phyloP scores from a whole-genome alignment of 35 echinoderm and acorn worm genomes.

The Acanthaster planci region DNA sequence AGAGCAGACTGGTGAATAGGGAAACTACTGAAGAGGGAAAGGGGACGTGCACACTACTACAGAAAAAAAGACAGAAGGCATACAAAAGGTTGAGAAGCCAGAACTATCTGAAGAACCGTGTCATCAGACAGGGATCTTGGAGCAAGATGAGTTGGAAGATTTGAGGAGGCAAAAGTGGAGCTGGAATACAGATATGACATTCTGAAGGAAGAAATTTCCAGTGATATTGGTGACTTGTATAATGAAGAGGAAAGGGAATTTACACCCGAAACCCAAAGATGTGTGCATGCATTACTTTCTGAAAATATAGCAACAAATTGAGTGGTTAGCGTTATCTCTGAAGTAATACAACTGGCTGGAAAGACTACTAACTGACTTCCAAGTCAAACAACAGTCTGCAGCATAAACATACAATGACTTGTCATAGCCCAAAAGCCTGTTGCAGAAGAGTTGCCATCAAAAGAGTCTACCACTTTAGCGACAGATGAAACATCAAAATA shows the following conservation, averaged over 20 bases:
- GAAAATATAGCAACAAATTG: slow-evolving; percentile 40
- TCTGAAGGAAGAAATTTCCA: background rate
- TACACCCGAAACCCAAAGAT: background rate
- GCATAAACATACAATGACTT: slow-evolving; percentile 26
- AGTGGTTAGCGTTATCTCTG: slow-evolving; percentile 36
- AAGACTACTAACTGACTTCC: slow-evolving; percentile 33
- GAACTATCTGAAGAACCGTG: no score
- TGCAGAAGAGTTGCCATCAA: slow-evolving; percentile 25
- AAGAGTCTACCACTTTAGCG: slow-evolving; percentile 26
- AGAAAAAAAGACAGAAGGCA: no score
- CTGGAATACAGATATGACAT: background rate
- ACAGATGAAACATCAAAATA: slow-evolving; percentile 50
- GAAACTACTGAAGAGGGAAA: no score
- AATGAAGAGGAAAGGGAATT: background rate
- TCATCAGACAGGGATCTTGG: no score
- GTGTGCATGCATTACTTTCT: background rate
- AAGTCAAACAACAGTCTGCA: slow-evolving; percentile 11
- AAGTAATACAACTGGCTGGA: slow-evolving; percentile 33
- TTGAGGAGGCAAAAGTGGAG: background rate
- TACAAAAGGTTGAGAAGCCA: no score
- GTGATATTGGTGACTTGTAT: background rate
- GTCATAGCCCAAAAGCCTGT: slow-evolving; percentile 34
- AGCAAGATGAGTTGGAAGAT: background rate
- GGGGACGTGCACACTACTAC: no score
- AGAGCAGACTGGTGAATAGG: no score